phyloP scores from a whole-genome alignment of 2,113 vertebrate species.

The Indri indri region DNA sequence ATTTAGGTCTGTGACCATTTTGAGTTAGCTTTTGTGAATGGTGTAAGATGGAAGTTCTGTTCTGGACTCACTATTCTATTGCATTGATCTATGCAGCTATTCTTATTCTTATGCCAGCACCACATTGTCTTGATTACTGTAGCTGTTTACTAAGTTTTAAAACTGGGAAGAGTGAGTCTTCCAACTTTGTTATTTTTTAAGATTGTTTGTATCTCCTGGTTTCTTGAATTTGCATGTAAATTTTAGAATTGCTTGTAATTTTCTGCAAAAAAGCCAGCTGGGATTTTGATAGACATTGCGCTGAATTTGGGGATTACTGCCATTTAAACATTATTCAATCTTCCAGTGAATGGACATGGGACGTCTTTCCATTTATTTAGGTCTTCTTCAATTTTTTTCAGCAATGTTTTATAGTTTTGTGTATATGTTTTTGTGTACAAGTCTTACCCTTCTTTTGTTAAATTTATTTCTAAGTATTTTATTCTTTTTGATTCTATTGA shows the following conservation, averaged over 20 bases:
- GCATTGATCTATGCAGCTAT: neutral
- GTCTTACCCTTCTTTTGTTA: neutral
- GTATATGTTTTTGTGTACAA: neutral
- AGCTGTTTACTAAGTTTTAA: neutral
- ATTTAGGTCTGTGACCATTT: neutral
- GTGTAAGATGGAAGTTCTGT: neutral
- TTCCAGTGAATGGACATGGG: neutral
- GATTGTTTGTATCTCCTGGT: neutral
- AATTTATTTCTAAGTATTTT: neutral
- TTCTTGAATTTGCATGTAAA: neutral
- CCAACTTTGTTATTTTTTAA: neutral
- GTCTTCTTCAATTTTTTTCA: slow-evolving; percentile 16
- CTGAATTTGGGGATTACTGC: neutral
- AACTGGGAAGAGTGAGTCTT: neutral
- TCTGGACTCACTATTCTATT: neutral
- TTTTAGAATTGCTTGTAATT: slow-evolving; percentile 24
- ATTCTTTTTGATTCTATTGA: neutral
- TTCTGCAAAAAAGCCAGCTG: neutral
- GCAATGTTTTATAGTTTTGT: neutral
- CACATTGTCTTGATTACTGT: neutral
- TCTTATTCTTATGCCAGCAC: neutral
- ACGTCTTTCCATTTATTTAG: neutral
- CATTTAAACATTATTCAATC: slow-evolving; percentile 11
- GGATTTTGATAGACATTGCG: neutral
- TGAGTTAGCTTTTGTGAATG: neutral